Conservation (phyloP, 1,140 invertebrate genomes). For the Elysia chlorotica region DNA sequence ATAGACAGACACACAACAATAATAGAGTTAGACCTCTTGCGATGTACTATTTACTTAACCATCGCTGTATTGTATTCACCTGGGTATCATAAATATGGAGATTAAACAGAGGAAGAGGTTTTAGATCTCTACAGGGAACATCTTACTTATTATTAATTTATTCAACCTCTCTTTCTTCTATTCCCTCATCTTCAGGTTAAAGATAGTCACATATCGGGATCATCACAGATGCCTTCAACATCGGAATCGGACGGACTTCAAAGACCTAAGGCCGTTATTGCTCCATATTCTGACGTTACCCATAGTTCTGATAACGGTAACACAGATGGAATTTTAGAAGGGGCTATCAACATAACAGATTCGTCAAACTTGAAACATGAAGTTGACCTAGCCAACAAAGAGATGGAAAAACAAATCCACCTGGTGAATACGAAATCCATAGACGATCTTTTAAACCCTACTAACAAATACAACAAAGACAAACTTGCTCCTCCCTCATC, state of each 20-base stretch:
- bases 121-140: too few relatives aligned
- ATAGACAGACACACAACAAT: too few relatives aligned
- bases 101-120: too few relatives aligned
- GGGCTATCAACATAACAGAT: not conserved
- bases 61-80: too few relatives aligned
- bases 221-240: not conserved
- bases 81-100: too few relatives aligned
- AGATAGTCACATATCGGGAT: not conserved
- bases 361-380: not conserved
- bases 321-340: too few relatives aligned
- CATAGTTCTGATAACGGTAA: not conserved
- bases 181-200: too few relatives aligned
- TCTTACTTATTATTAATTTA: too few relatives aligned
- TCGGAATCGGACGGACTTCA: not conserved
- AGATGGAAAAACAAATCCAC: slow-evolving; percentile 1
- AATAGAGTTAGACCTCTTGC: too few relatives aligned
- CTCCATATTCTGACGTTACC: not conserved
- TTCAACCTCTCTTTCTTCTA: too few relatives aligned
- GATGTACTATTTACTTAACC: too few relatives aligned
- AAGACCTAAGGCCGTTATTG: not conserved
- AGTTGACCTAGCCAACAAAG: not conserved
- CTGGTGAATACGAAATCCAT: slow-evolving; percentile 14
- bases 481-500: too few relatives aligned
- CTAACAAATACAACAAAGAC: not conserved
- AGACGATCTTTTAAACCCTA: slow-evolving; percentile 1